phyloP scores from a whole-genome alignment of 1,140 invertebrate genomes.

The Drosophila triauraria region DNA sequence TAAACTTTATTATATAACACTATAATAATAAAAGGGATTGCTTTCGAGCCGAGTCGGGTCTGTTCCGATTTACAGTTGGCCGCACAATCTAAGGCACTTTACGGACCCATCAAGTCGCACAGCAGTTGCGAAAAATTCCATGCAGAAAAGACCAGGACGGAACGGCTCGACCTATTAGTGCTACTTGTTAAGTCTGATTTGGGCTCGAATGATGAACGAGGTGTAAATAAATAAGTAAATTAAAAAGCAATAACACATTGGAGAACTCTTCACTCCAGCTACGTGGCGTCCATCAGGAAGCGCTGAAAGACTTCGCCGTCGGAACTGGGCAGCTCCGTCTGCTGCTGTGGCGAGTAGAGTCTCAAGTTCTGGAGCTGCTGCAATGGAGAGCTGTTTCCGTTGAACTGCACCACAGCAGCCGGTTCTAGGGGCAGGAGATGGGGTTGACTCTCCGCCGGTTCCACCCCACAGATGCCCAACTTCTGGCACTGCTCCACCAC shows the following conservation, averaged over 20 bases:
- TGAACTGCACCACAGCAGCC: constrained; percentile 43
- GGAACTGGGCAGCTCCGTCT: constrained; percentile 51
- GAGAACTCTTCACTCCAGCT: neutral
- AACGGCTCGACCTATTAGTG: neutral
- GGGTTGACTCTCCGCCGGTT: constrained; percentile 26
- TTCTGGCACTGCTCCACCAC: constrained; percentile 85
- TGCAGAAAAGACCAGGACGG: neutral
- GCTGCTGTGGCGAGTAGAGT: constrained; percentile 59
- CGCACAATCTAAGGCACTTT: neutral
- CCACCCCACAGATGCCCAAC: constrained; percentile 75
- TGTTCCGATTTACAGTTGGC: neutral
- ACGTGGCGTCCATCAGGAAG: constrained; percentile 71
- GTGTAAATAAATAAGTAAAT: constrained; percentile 6
- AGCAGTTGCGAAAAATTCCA: neutral
- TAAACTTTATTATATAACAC: constrained; percentile 1
- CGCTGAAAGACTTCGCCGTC: constrained; percentile 68
- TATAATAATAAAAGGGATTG: constrained; percentile 1
- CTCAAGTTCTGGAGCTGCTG: constrained; percentile 69
- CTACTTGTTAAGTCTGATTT: neutral
- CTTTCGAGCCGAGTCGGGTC: constrained; percentile 2
- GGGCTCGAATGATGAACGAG: neutral
- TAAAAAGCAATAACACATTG: neutral
- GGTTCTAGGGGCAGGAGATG: constrained; percentile 43
- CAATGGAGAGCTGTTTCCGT: constrained; percentile 60
- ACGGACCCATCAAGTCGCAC: neutral